Evolutionary conservation across 2,113 vertebrate species (phyloP).

Genomic region (Pituophis catenifer): DNA sequence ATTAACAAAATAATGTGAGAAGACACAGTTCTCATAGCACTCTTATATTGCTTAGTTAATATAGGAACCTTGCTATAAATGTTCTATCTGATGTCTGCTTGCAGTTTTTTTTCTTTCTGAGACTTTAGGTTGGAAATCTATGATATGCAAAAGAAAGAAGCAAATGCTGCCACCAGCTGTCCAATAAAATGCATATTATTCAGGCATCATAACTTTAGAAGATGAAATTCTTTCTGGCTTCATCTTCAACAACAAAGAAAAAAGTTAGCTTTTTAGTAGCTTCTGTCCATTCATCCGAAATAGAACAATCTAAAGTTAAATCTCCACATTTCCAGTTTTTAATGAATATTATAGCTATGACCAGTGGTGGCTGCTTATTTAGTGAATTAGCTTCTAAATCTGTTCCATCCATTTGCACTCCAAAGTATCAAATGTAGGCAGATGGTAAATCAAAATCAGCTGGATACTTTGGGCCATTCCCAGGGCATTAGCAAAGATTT

Average conservation of each 20-base stretch:
- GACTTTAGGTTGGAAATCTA: constrained; percentile 38
- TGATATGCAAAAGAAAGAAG: constrained; percentile 42
- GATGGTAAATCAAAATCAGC: background rate
- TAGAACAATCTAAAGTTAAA: background rate
- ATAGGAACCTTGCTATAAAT: background rate
- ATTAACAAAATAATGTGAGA: background rate
- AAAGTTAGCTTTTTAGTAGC: background rate
- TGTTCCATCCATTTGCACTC: background rate
- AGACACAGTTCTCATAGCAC: background rate
- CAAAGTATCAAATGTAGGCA: background rate
- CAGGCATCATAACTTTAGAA: background rate
- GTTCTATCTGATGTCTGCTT: background rate
- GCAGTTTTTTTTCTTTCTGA: constrained; percentile 42
- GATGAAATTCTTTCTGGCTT: background rate
- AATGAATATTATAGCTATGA: background rate
- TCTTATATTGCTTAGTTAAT: background rate
- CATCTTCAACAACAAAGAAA: background rate
- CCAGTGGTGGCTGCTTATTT: too few relatives aligned
- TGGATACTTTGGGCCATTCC: background rate
- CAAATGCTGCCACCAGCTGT: constrained; percentile 48
- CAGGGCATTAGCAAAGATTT: background rate
- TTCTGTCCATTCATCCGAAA: background rate
- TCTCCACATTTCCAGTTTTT: background rate
- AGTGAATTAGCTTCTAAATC: background rate
- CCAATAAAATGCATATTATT: constrained; percentile 15